Percentiles rank a stretch among this genome's conserved stretches.
Evolutionary conservation across 2,797 vertebrate species (phyloP).

Genomic region (Valencia hispanica): DNA sequence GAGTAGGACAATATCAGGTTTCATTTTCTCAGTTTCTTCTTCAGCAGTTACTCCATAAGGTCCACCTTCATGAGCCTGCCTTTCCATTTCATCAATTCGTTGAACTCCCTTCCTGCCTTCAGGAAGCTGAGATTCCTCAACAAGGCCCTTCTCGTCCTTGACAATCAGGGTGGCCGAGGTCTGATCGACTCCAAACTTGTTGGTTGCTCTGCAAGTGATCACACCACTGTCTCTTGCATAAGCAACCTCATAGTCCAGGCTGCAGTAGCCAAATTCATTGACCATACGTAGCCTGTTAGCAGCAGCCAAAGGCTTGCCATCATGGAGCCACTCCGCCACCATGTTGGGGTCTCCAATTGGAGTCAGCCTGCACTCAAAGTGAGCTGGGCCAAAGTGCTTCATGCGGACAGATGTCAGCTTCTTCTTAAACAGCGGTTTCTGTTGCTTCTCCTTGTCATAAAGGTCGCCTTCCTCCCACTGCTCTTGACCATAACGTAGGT

Average conservation of each 20-base stretch:
- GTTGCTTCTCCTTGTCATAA: conserved; percentile 98
- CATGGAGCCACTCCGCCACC: conserved; percentile 97
- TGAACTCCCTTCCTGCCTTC: conserved; percentile 91
- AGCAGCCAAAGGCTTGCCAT: conserved; percentile 94
- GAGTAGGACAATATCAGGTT: conserved; percentile 94
- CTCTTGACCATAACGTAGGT: conserved; percentile 95
- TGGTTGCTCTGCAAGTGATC: conserved; percentile 95
- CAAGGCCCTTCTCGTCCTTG: conserved; percentile 98
- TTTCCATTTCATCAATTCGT: conserved; percentile 92
- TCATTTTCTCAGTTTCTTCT: conserved; percentile 91
- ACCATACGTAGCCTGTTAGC: conserved; percentile 97
- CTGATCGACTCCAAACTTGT: conserved; percentile 96
- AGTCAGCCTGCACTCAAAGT: conserved; percentile 97
- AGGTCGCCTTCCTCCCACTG: conserved; percentile 99
- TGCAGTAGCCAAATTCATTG: conserved; percentile 98
- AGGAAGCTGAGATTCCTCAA: conserved; percentile 94
- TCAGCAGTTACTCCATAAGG: conserved; percentile 84
- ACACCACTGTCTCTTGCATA: conserved; percentile 97
- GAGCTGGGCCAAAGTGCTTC: conserved; percentile 93
- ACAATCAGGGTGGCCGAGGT: conserved; percentile 94
- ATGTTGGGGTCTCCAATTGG: conserved; percentile 98
- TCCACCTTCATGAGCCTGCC: conserved; percentile 90
- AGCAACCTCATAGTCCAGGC: conserved; percentile 94
- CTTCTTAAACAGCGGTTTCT: conserved; percentile 98
- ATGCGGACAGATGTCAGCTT: conserved; percentile 95